Percentiles rank a stretch among this genome's conserved stretches.
Evolutionary conservation across 2,797 vertebrate species (phyloP).

Genomic region (Octomys mimax): DNA sequence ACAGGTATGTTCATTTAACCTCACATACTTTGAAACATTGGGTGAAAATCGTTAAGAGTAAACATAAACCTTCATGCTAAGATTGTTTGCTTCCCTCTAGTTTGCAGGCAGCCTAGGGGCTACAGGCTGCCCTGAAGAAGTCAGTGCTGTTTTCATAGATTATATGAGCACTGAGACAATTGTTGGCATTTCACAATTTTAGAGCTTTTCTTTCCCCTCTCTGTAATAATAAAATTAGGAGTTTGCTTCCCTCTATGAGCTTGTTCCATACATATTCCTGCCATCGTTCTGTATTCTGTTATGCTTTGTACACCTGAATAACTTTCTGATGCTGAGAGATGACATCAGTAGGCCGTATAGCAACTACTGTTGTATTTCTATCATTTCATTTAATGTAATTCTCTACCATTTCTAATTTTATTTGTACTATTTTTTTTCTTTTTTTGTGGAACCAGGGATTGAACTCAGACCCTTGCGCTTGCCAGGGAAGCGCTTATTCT

Average conservation of each 20-base stretch:
- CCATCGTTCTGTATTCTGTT: not conserved
- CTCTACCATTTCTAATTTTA: too few species aligned
- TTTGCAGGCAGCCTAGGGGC: not conserved
- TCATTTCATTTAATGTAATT: too few species aligned
- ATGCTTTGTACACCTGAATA: not conserved
- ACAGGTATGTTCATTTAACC: not conserved
- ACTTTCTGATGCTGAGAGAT: not conserved
- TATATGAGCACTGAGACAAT: not conserved
- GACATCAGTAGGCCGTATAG: too few species aligned
- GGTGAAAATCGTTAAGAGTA: not conserved
- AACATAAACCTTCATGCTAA: not conserved
- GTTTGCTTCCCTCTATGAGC: not conserved
- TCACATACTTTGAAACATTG: not conserved
- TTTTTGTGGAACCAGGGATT: too few species aligned
- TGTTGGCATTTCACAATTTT: not conserved
- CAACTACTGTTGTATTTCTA: too few species aligned
- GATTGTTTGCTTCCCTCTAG: not conserved
- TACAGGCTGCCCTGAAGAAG: not conserved
- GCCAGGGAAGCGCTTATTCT: too few species aligned
- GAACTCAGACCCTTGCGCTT: too few species aligned
- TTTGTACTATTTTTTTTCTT: too few species aligned
- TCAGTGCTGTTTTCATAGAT: accelerated
- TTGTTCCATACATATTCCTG: not conserved
- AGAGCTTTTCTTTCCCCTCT: not conserved
- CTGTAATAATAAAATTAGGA: not conserved